phyloP scores from a whole-genome alignment of 2,113 vertebrate genomes.

The Sapayoa aenigma region DNA sequence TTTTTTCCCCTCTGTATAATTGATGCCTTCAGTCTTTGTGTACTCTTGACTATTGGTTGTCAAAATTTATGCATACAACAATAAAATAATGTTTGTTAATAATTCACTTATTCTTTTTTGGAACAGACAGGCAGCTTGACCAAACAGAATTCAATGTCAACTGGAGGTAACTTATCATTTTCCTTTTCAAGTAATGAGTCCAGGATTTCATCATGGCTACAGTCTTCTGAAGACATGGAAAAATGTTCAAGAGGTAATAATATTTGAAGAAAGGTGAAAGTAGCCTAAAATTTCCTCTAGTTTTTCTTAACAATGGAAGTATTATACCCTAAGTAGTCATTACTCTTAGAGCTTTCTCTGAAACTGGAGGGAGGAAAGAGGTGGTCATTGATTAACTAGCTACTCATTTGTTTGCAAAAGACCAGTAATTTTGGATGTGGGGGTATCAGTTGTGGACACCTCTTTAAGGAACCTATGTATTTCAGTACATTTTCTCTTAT shows the following conservation, averaged over 20 bases:
- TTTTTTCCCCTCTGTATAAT: not conserved
- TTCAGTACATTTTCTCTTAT: not conserved
- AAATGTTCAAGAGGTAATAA: slow-evolving; percentile 90
- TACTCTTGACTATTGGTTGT: not conserved
- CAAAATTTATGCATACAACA: not conserved
- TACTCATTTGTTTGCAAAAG: not conserved
- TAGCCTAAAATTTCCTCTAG: not conserved
- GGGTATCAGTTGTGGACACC: not conserved
- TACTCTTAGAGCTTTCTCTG: not conserved
- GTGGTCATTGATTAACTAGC: not conserved
- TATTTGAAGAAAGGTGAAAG: not conserved
- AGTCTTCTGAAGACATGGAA: slow-evolving; percentile 94
- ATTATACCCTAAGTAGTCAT: not conserved
- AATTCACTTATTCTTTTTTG: slow-evolving; percentile 3
- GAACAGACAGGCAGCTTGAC: slow-evolving; percentile 80
- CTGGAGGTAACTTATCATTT: slow-evolving; percentile 77
- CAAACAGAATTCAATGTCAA: slow-evolving; percentile 82
- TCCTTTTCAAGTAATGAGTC: slow-evolving; percentile 82
- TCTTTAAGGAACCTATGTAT: not conserved
- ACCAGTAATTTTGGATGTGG: not conserved
- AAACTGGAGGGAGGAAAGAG: not conserved
- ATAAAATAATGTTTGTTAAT: not conserved
- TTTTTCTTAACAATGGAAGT: not conserved
- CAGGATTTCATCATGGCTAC: slow-evolving; percentile 88
- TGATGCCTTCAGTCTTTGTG: not conserved